Evolutionary conservation across 2,888 invertebrate species (phyloP).

Genomic region (Gonocerus acuteangulatus): DNA sequence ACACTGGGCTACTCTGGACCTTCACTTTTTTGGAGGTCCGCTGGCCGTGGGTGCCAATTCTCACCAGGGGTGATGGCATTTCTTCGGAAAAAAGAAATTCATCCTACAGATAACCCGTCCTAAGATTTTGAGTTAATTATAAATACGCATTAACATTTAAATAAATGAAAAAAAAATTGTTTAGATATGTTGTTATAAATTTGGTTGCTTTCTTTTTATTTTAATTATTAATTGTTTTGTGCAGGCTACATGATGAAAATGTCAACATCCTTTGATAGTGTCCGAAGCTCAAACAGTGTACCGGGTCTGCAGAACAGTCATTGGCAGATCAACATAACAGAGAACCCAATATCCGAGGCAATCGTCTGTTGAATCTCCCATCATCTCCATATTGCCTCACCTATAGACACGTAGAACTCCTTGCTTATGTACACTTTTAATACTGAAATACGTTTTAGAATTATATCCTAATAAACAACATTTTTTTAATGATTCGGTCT

Average conservation of each 20-base stretch:
- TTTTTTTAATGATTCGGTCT: slow-evolving; percentile 10
- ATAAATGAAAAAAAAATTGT: no score
- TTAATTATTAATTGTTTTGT: no score
- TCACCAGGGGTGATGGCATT: no score
- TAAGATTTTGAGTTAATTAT: no score
- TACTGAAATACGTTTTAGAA: slow-evolving; percentile 16
- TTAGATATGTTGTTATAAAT: no score
- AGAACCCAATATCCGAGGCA: slow-evolving; percentile 68
- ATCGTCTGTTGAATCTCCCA: slow-evolving; percentile 55
- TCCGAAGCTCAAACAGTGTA: slow-evolving; percentile 49
- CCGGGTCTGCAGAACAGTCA: slow-evolving; percentile 38
- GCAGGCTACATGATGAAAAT: slow-evolving; percentile 35
- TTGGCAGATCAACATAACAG: slow-evolving; percentile 65
- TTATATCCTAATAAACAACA: not conserved
- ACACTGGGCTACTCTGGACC: no score
- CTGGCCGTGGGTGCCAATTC: no score
- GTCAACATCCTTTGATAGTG: slow-evolving; percentile 39
- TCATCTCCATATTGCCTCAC: slow-evolving; percentile 12
- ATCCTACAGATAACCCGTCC: no score
- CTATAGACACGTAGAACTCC: slow-evolving; percentile 20
- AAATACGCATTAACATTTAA: no score
- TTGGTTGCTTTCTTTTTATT: no score
- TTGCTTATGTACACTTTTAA: slow-evolving; percentile 23
- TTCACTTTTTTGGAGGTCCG: no score
- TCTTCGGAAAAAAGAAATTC: no score